A percentile compares a stretch with the other conserved stretches of the same genome.
Evolutionary conservation across 2,888 invertebrate species (phyloP).

Genomic region (Hydriomena furcata): DNA sequence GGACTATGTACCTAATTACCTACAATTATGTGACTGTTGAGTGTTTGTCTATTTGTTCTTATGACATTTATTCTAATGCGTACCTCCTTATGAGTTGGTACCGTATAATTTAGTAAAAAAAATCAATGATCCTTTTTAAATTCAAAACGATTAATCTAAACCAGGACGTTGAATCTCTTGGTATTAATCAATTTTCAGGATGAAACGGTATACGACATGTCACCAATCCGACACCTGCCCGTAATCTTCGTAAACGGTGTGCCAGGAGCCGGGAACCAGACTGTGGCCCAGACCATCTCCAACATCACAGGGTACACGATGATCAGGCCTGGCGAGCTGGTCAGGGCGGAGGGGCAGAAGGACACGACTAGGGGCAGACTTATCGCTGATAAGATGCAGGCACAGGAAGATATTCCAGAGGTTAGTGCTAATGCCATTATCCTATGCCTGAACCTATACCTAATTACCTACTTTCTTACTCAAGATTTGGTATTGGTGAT

Average conservation of each 20-base stretch:
- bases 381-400: constrained; percentile 72
- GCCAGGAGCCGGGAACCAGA: constrained; percentile 78
- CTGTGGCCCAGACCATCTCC: constrained; percentile 74
- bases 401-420: constrained; percentile 72
- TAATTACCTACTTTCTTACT: no score
- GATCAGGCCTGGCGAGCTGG: constrained; percentile 76
- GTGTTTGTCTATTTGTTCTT: no score
- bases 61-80: no score
- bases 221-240: constrained; percentile 70
- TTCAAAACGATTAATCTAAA: no score
- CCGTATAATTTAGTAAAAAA: no score
- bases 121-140: no score
- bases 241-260: constrained; percentile 80
- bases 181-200: constrained; percentile 31
- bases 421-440: constrained; percentile 41
- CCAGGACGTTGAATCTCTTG: no score
- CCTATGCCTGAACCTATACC: no score
- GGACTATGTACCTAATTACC: no score
- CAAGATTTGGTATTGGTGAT: no score
- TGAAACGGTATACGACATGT: constrained; percentile 69
- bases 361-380: constrained; percentile 77
- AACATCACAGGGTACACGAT: constrained; percentile 73
- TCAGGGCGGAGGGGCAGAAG: constrained; percentile 70
- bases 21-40: no score
- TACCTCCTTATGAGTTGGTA: no score